Conservation (phyloP, 1,140 invertebrate genomes). For the Drosophila takahashii region DNA sequence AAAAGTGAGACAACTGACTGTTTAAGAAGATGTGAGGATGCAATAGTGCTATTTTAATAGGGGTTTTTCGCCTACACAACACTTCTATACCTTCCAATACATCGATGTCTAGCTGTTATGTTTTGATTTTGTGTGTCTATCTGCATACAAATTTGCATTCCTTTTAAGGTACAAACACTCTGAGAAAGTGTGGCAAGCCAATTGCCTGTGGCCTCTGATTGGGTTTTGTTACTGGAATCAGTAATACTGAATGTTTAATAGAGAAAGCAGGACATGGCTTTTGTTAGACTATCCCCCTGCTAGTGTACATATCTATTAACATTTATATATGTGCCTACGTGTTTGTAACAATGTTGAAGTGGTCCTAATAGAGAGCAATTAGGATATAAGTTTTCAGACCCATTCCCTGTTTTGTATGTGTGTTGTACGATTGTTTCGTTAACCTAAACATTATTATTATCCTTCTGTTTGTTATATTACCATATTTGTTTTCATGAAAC, state of each 20-base stretch:
- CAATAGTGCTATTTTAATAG: not conserved
- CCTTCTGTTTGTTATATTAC: conserved; percentile 44
- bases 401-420: conserved; percentile 35
- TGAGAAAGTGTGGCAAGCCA: not conserved
- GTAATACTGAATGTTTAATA: not conserved
- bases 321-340: conserved; percentile 6
- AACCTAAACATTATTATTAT: conserved; percentile 19
- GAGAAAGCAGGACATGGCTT: conserved; percentile 1
- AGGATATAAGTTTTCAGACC: conserved; percentile 27
- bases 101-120: conserved; percentile 51
- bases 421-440: conserved; percentile 46
- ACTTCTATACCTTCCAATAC: conserved; percentile 17
- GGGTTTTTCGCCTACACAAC: conserved; percentile 1
- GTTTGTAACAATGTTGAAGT: conserved; percentile 10
- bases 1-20: not conserved
- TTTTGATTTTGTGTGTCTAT: conserved; percentile 1
- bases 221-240: conserved; percentile 1
- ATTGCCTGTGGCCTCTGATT: not conserved
- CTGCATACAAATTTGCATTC: not conserved
- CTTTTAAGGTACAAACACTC: not conserved
- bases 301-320: not conserved
- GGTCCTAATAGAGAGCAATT: conserved; percentile 24
- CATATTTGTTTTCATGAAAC: conserved; percentile 63
- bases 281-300: not conserved
- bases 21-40: not conserved